These are phyloP conservation scores for Caenorhabditis inopinata DNA, from an alignment of 1,140 invertebrate species.

Conservation along the genomic window DNA sequence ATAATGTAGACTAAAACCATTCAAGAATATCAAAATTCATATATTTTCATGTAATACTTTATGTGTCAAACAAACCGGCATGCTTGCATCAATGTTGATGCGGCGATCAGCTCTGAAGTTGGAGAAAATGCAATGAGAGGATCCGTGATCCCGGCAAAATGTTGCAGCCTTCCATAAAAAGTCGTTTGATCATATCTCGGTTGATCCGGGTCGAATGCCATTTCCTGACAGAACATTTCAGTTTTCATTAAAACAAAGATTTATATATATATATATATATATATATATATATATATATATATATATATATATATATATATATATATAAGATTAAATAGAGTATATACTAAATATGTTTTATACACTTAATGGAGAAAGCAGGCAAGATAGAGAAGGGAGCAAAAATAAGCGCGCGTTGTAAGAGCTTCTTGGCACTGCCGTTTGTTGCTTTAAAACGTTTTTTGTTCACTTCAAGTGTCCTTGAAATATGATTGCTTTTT, in stretches of 20 bases:
- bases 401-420: not conserved
- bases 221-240: not conserved
- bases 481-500: conserved; percentile 21
- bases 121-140: conserved; percentile 81
- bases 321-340: too few relatives aligned
- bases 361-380: too few relatives aligned
- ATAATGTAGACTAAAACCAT: too few relatives aligned
- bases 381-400: not conserved
- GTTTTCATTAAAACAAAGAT: too few relatives aligned
- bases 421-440: not conserved
- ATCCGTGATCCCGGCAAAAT: conserved; percentile 94
- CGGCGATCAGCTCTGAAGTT: conserved; percentile 75
- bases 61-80: conserved; percentile 48
- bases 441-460: not conserved
- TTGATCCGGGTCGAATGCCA: conserved; percentile 75
- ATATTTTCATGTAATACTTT: not conserved
- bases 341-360: too few relatives aligned
- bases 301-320: too few relatives aligned
- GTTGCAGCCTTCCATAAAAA: conserved; percentile 84
- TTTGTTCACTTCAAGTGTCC: not conserved
- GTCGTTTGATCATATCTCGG: conserved; percentile 88
- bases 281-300: too few relatives aligned
- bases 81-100: conserved; percentile 71
- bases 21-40: too few relatives aligned
- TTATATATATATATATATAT: too few relatives aligned